Percentiles rank a stretch among this genome's conserved stretches.
These are phyloP conservation scores for Drosophila percnosoma DNA, from an alignment of 2,888 invertebrate genomes.

Conservation along the genomic window DNA sequence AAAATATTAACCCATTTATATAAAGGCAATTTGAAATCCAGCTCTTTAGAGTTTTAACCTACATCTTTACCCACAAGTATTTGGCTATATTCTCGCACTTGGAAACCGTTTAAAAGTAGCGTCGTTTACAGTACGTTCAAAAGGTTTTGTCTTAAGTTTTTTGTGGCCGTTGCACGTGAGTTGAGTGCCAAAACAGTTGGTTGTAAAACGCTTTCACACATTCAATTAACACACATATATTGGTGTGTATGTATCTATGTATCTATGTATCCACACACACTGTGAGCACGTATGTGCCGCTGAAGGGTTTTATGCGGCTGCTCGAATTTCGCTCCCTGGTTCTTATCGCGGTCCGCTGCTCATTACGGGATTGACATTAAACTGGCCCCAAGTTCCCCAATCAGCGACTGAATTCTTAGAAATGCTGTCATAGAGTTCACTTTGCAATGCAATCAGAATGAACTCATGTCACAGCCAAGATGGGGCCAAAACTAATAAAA, in stretches of 20 bases:
- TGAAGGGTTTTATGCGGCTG: constrained; percentile 26
- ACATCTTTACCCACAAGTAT: background rate
- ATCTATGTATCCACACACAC: background rate
- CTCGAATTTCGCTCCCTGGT: background rate
- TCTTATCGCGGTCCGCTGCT: constrained; percentile 43
- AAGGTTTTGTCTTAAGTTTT: background rate
- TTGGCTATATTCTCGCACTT: constrained; percentile 5
- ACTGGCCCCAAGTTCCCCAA: constrained; percentile 12
- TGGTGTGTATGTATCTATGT: background rate
- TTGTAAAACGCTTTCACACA: constrained; percentile 67
- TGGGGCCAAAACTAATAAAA: background rate
- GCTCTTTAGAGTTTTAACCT: background rate
- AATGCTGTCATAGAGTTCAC: constrained; percentile 5
- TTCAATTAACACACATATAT: constrained; percentile 59
- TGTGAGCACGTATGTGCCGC: constrained; percentile 18
- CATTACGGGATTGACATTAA: constrained; percentile 47
- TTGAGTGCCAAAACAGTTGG: constrained; percentile 43
- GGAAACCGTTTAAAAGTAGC: constrained; percentile 16
- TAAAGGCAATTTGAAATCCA: background rate
- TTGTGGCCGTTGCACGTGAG: constrained; percentile 47
- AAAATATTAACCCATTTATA: background rate
- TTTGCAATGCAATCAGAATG: constrained; percentile 31
- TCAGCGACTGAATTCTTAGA: constrained; percentile 35
- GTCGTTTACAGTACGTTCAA: constrained; percentile 22
- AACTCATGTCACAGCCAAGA: constrained; percentile 17